These are phyloP conservation scores for Pentalonia nigronervosa DNA, from an alignment of 1,140 invertebrate species.

Conservation along the genomic window DNA sequence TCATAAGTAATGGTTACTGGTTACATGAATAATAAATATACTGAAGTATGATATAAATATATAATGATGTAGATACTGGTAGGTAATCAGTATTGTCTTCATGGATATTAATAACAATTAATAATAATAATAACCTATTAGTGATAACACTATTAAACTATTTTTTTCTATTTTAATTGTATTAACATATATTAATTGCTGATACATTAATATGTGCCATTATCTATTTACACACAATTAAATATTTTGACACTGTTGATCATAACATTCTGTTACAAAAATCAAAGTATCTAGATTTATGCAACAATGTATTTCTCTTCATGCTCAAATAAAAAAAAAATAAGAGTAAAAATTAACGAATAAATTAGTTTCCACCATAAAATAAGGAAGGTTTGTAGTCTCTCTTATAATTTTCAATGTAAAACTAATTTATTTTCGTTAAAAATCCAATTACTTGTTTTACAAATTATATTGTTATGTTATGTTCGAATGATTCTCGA, in stretches of 20 bases:
- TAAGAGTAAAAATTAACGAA: no score
- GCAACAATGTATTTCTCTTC: no score
- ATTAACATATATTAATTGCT: not conserved
- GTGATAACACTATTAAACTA: not conserved
- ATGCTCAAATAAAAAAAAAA: no score
- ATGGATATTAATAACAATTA: not conserved
- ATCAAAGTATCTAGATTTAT: not conserved
- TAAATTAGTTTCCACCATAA: no score
- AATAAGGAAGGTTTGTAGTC: no score
- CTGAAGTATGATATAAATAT: not conserved
- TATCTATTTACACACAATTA: not conserved
- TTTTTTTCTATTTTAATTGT: not conserved
- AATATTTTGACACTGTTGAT: not conserved
- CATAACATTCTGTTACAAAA: not conserved
- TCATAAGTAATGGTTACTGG: not conserved
- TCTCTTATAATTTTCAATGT: no score
- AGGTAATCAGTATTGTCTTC: not conserved
- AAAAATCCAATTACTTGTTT: no score
- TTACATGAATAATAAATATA: not conserved
- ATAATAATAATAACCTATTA: not conserved
- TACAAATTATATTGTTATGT: no score
- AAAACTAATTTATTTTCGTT: no score
- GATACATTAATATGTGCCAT: not conserved
- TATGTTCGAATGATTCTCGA: no score
- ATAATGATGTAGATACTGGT: not conserved